phyloP scores from a whole-genome alignment of 2,797 vertebrate genomes.

The Cirrhinus mrigala region DNA sequence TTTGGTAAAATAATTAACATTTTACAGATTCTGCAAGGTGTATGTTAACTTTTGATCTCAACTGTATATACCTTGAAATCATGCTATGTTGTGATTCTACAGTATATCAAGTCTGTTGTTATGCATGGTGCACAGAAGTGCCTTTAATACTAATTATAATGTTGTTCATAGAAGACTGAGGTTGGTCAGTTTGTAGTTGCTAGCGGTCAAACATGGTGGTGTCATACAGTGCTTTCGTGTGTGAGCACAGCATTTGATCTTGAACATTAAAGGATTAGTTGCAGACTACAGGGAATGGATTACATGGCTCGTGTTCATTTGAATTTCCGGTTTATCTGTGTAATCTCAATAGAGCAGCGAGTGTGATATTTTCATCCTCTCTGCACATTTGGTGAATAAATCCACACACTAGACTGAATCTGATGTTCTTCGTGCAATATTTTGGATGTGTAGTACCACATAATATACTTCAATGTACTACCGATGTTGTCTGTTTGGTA shows the following conservation, averaged over 20 bases:
- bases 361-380: constrained; percentile 18
- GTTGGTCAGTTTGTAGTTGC: background rate
- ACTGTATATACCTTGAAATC: too few relatives aligned
- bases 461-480: background rate
- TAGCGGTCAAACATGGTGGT: background rate
- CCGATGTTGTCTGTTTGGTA: background rate
- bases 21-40: too few relatives aligned
- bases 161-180: background rate
- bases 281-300: constrained; percentile 33
- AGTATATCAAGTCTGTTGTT: background rate
- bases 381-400: constrained; percentile 32
- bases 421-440: background rate
- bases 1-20: too few relatives aligned
- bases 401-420: background rate
- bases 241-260: constrained; percentile 16
- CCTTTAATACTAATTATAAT: background rate
- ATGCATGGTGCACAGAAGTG: background rate
- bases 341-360: constrained; percentile 13
- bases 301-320: constrained; percentile 30
- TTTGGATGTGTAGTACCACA: background rate
- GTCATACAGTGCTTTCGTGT: background rate
- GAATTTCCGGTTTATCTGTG: constrained; percentile 33
- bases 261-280: constrained; percentile 48
- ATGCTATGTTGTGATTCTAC: background rate
- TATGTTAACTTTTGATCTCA: too few relatives aligned